Evolutionary conservation across 1,140 invertebrate species (phyloP).

Genomic region (Ceratosolen fusciceps): DNA sequence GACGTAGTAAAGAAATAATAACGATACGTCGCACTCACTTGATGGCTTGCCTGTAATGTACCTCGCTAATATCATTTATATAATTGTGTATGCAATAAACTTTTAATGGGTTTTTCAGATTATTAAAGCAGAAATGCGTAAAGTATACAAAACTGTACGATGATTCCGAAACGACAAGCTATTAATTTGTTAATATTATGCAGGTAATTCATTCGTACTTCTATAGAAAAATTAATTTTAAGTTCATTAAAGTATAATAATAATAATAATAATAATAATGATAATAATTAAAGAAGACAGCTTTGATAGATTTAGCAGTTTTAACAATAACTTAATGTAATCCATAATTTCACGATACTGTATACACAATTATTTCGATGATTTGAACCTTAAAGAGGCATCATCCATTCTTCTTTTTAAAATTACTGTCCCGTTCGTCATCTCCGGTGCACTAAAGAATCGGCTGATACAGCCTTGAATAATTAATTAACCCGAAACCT

Average conservation of each 20-base stretch:
- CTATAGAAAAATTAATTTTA: no score
- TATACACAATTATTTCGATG: background rate
- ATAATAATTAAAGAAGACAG: no score
- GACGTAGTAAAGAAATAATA: conserved; percentile 16
- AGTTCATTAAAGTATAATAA: no score
- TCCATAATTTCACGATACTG: background rate
- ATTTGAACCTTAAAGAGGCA: background rate
- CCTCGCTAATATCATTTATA: background rate
- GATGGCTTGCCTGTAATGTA: conserved; percentile 2
- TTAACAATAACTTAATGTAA: no score
- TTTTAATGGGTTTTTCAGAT: background rate
- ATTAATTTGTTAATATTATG: no score
- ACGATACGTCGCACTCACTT: background rate
- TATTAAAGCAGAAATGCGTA: no score
- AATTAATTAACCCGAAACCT: no score
- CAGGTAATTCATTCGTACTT: no score
- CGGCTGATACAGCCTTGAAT: background rate
- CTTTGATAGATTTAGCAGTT: no score
- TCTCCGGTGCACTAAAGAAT: background rate
- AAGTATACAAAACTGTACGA: no score
- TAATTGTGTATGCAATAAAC: background rate
- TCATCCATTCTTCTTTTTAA: background rate
- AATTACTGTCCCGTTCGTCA: background rate
- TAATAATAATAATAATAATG: no score
- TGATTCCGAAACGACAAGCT: no score